Base-by-base conservation (phyloP, 2,888 invertebrate genomes). In the Chaetogeoica ovagalla region DNA sequence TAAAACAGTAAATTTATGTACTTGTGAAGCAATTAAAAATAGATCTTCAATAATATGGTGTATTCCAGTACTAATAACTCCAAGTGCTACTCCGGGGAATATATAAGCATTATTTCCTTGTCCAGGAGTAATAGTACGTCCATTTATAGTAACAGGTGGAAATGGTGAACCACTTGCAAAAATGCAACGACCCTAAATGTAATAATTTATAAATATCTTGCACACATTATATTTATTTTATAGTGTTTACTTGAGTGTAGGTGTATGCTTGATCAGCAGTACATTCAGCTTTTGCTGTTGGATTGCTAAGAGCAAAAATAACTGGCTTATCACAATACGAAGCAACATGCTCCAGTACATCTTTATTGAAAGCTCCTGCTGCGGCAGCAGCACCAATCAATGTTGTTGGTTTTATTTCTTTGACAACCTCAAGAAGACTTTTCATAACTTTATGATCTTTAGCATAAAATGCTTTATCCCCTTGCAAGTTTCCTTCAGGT, bases 41-140 rank as follows among this genome's bases (percentile, higher is more conserved):
- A 98, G 90, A 83, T 93, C 92, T 85, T 99, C 97, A 9, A 93
- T 92, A 85, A 99, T 96, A 85, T 97, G 96, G 86, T 96, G 94
- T 8, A 96, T 93, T 81, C 95, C 94, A 52, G 96, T 95, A 21
- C 93, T 91, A 83, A 98, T 94, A 13, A 96, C 94, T 13, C 97
- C 99, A 30, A 99, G 90, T 15, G 97, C 97, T 77, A 97, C 89
- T 8, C 98, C 99, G 0, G 98, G 98, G 89, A 96, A 97, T 85
- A 98, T 97, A 87, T 98, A 98, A 0, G 97, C 94, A 87, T 98
- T 98, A 87, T 97, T 98, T 82, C 98, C 98, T 86, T 99, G 99
- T 0, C 99, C 98, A 0, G 98, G 95, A 83, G 91, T 89, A 87
- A 89, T 96, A 7, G 91, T 92, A 86, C 93, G 92, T 30, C 94